Percentiles rank a stretch among this genome's conserved stretches.
phyloP scores from a whole-genome alignment of 2,797 vertebrate genomes.

The Galago senegalensis region DNA sequence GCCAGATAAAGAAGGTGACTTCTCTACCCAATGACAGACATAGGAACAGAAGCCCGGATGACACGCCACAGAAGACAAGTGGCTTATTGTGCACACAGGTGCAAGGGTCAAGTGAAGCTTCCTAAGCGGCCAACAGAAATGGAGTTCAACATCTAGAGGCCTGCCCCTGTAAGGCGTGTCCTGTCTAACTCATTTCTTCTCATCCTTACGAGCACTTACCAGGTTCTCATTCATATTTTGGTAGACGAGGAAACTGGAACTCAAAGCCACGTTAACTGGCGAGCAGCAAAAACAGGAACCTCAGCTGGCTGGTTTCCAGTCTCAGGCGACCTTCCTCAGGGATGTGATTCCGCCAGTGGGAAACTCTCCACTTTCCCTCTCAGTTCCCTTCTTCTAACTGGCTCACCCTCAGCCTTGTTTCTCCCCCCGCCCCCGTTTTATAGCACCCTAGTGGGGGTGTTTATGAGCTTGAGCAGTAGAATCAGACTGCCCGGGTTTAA shows the following conservation, averaged over 20 bases:
- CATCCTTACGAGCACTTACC: not conserved
- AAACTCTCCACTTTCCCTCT: not conserved
- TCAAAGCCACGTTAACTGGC: not conserved
- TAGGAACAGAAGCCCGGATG: not conserved
- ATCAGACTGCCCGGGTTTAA: not conserved
- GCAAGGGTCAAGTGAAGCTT: not conserved
- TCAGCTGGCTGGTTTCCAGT: not conserved
- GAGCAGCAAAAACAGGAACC: not conserved
- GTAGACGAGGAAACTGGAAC: not conserved
- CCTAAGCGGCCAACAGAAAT: not conserved
- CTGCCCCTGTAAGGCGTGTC: not conserved
- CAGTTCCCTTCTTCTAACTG: not conserved
- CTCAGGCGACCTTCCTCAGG: not conserved
- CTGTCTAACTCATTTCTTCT: not conserved
- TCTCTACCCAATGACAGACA: not conserved
- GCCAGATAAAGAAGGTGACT: slow-evolving; percentile 35
- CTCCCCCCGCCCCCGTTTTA: not conserved
- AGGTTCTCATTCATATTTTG: not conserved
- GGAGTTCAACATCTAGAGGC: not conserved
- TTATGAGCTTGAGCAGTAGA: not conserved
- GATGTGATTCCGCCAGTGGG: not conserved
- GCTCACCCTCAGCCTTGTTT: not conserved
- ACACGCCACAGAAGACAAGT: not conserved
- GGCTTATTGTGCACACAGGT: not conserved
- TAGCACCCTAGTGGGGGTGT: not conserved